Evolutionary conservation across 2,888 invertebrate genomes (phyloP), one percentile per base, ranked within the genome.

Genomic region (Hydroisotoma schaefferi): DNA sequence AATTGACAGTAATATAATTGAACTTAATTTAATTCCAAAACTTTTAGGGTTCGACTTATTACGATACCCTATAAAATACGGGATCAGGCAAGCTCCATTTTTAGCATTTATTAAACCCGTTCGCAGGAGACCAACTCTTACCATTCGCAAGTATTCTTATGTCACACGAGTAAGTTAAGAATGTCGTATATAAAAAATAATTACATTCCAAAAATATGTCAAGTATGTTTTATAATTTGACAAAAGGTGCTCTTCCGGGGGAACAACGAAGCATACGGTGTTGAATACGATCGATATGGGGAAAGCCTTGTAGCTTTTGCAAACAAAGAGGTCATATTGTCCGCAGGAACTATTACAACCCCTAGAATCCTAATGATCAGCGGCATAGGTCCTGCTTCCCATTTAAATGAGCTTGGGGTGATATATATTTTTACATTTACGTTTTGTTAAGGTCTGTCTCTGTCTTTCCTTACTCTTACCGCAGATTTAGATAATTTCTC

Each of bases 251-350:
- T 67, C 15, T 28, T 67, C 18, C 47, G 52, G 26, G 52, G 57
- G 18, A 43, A 49, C 1, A 63, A 56, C 18, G 52, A 47, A 29
- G 60, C 70, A 1, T 61, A 60, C 38, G 70, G 67, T 10, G 68
- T 62, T 8, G 65, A 66, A 44, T 67, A 61, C 29, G 65, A 65
- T 10, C 48, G 70, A 23, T 66, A 71, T 55, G 67, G 58, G 15
- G 55, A 48, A 51, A 53, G 43, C 5, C 51, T 46, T 22, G 6
- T 37, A 2, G 67, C 64, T 1, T 54, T 55, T 33, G 63, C 63
- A 8, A 33, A 15, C 20, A 67, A 67, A 48, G 67, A 67, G 59
- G 56, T 67, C n/a, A 57, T 67, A 18, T n/a, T 67, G 0, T 47
- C 53, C 20, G 64, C 64, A 1, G 67, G 67, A 18, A 53, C 63